These are phyloP conservation scores for Noturus placidus DNA, from an alignment of 2,113 vertebrate genomes.

Conservation along the genomic window DNA sequence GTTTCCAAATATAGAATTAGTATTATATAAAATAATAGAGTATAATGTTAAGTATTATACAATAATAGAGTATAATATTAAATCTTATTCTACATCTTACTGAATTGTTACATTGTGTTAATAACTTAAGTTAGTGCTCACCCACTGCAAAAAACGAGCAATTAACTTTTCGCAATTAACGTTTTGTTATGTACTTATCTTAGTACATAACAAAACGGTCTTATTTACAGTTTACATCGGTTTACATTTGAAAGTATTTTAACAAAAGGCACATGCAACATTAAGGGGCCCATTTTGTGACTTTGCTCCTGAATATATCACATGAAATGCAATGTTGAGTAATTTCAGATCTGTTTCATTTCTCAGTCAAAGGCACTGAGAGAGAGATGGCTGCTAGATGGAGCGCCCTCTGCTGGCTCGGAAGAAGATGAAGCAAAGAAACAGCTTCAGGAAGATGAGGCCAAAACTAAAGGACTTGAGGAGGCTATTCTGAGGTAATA, in stretches of 20 bases:
- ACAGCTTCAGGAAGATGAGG: slow-evolving; percentile 84
- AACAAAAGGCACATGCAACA: neutral
- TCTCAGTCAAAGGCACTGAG: slow-evolving; percentile 86
- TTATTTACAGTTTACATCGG: neutral
- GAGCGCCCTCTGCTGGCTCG: slow-evolving; percentile 75
- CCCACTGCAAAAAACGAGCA: neutral
- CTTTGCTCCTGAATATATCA: neutral
- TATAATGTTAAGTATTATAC: no score
- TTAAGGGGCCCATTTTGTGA: neutral
- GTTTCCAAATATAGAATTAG: no score
- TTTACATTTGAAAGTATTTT: neutral
- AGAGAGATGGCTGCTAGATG: slow-evolving; percentile 92
- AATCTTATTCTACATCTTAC: neutral
- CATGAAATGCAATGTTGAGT: neutral
- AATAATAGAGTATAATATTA: neutral
- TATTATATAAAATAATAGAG: no score
- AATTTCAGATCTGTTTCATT: neutral
- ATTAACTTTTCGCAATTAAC: no score
- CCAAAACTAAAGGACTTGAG: slow-evolving; percentile 80
- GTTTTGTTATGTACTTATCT: no score
- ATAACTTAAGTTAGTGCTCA: neutral
- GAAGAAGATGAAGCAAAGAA: slow-evolving; percentile 81
- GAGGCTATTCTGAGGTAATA: slow-evolving; percentile 83
- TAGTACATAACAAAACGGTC: neutral
- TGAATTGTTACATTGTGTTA: neutral